Base-by-base conservation (phyloP, 1,140 invertebrate species). In the Tetraneura akinire region DNA sequence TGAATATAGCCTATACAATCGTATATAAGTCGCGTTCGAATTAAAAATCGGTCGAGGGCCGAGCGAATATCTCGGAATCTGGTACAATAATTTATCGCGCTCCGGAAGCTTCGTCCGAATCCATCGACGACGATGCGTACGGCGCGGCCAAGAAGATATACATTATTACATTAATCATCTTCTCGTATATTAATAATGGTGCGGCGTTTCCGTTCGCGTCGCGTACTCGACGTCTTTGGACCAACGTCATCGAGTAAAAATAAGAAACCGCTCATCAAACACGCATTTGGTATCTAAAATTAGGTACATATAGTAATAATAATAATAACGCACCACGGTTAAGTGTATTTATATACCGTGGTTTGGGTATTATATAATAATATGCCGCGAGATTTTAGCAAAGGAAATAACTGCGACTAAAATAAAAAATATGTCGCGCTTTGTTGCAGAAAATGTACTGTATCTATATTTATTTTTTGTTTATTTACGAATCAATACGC, bases 161-260 rank as follows among this genome's bases (percentile, higher is more conserved):
- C 55, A 37, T n/a, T n/a, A n/a, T n/a, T 37, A 37, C 32, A 62
- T 78, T 78, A 78, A 78, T 78, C 74, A 78, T 78, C 16, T 47
- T 47, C 42, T 32, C 21, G 37, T 45, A 47, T 78, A n/a, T n/a
- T n/a, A n/a, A n/a, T 26, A 78, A 78, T n/a, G 37, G 29, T n/a
- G n/a, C 74, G 55, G 74, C 51, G 32, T 76, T 76, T 45, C 51
- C 51, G 71, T 57, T 57, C 70, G 26, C 62, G 18, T n/a, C n/a
- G n/a, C n/a, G n/a, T n/a, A n/a, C n/a, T n/a, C n/a, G n/a, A n/a
- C n/a, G n/a, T 73, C 70, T 73, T 32, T 8, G 14, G 3, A 47
- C 16, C 45, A 5, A 8, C 10, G 18, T n/a, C 21, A 42, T 23
- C 37, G 14, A 3, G 51, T 74, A 55, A 74, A 32, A 71, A n/a